A percentile compares a stretch with the other conserved stretches of the same genome.
Conservation (phyloP, 2,888 invertebrate genomes). For the Crocallis elinguaria region DNA sequence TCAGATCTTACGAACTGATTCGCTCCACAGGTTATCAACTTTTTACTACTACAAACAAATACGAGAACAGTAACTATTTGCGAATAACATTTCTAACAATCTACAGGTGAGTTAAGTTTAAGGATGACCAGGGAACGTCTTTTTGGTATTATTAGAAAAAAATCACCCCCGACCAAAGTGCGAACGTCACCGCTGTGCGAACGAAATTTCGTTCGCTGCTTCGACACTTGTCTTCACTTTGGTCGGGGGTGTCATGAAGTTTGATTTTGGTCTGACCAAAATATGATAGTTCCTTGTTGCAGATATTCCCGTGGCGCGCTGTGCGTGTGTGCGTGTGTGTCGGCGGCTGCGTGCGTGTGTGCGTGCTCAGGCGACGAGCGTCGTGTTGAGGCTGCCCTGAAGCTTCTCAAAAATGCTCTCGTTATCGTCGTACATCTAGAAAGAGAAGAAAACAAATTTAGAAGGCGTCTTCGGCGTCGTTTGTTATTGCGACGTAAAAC, state of each 20-base stretch:
- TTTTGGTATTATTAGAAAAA: too few species aligned
- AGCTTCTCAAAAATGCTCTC: conserved; percentile 63
- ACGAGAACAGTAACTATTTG: not conserved
- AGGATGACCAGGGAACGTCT: too few species aligned
- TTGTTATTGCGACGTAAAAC: conserved; percentile 15
- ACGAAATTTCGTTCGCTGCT: not conserved
- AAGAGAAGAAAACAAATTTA: conserved; percentile 28
- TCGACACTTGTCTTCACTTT: not conserved
- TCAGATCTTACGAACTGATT: conserved; percentile 6
- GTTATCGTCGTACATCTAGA: conserved; percentile 54
- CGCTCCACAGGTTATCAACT: not conserved
- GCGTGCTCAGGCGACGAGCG: conserved; percentile 59
- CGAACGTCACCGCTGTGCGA: not conserved
- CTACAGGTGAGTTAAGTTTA: not conserved
- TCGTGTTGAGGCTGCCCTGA: conserved; percentile 43
- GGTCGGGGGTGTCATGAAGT: conserved; percentile 30
- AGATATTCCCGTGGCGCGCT: not conserved
- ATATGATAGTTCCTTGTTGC: not conserved
- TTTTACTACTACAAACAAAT: not conserved
- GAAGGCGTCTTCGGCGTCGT: not conserved
- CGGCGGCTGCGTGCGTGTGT: conserved; percentile 15
- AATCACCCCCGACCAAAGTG: conserved; percentile 34
- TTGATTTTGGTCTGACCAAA: not conserved
- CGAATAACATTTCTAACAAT: not conserved
- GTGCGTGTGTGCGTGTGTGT: conserved; percentile 2